Evolutionary conservation across 2,797 vertebrate genomes (phyloP), one percentile per base, ranked within the genome.

Genomic region (Holocentrus rufus): DNA sequence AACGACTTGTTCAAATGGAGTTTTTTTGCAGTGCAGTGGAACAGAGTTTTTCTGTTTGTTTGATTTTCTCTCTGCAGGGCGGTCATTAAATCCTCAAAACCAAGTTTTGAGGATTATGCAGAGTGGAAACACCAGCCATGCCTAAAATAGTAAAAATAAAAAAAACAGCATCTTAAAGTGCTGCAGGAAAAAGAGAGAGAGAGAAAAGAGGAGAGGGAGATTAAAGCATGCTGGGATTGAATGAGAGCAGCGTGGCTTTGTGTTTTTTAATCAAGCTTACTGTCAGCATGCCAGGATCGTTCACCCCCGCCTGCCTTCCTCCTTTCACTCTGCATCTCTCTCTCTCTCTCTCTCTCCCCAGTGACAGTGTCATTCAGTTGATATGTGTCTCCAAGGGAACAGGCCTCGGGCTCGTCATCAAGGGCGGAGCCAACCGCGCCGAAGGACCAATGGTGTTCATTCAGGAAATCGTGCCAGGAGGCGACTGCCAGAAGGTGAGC

Each of bases 371-470:
- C 47, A 95, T 98, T 91, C 97, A 96, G 90, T 90, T 97, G 85
- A 97, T 99, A 81, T 95, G 94, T 59, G 86, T 99, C 79, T 89
- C 94, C 90, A 98, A 94, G 92, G 95, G 91, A 91, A 93, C 94
- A 8, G 95, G 93, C 56, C 92, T 98, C 10, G 97, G 97, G 64
- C 92, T 98, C 81, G 92, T 94, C 89, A 92, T 98, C 74, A 89
- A 94, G 58, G 96, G 96, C 67, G 97, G 97, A 72, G 95, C 95
- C 74, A 95, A 97, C 90, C 93, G 93, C 55, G 91, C 93, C 2
- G 96, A 97, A 78, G 97, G 97, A 22, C 96, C 97, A 65, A 94
- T 98, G 94, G 95, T 98, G 55, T 95, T 95, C 77, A 92, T 98
- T 92, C 95, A 97, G 87, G 96, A 97, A 89, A 87, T 98, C 56